Evolutionary conservation across 2,888 invertebrate genomes (phyloP).

Genomic region (Tinea pellionella): DNA sequence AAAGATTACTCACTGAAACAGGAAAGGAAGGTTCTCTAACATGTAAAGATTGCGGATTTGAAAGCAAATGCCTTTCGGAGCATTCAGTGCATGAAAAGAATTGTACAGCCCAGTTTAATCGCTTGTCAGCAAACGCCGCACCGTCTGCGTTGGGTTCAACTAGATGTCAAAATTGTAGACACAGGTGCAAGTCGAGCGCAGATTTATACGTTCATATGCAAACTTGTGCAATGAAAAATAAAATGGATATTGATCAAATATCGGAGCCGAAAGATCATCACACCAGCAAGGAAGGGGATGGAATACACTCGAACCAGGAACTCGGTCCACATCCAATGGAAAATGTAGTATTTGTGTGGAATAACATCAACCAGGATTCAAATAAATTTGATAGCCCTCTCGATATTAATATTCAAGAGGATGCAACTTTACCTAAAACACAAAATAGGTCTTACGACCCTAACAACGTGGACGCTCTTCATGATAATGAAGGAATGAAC

Average conservation of each 20-base stretch:
- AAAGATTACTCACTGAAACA: slow-evolving; percentile 75
- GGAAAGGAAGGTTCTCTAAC: slow-evolving; percentile 74
- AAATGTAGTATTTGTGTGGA: slow-evolving; percentile 86
- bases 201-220: slow-evolving; percentile 82
- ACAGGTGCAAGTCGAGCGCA: slow-evolving; percentile 85
- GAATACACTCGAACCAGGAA: slow-evolving; percentile 41
- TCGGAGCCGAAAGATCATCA: slow-evolving; percentile 36
- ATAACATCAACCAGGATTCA: slow-evolving; percentile 68
- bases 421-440: slow-evolving; percentile 42
- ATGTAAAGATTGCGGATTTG: slow-evolving; percentile 78
- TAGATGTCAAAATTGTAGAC: slow-evolving; percentile 87
- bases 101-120: slow-evolving; percentile 66
- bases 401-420: slow-evolving; percentile 56
- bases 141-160: slow-evolving; percentile 74
- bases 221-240: slow-evolving; percentile 71
- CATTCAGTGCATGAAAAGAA: slow-evolving; percentile 82
- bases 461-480: slow-evolving; percentile 36
- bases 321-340: slow-evolving; percentile 79
- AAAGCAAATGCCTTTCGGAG: slow-evolving; percentile 85
- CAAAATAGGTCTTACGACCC: slow-evolving; percentile 43
- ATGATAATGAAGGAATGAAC: slow-evolving; percentile 68
- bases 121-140: slow-evolving; percentile 40
- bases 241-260: slow-evolving; percentile 34
- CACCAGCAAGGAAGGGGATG: slow-evolving; percentile 35
- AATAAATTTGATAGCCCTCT: slow-evolving; percentile 52